phyloP scores from a whole-genome alignment of 2,888 invertebrate genomes.

The Empis stercorea region DNA sequence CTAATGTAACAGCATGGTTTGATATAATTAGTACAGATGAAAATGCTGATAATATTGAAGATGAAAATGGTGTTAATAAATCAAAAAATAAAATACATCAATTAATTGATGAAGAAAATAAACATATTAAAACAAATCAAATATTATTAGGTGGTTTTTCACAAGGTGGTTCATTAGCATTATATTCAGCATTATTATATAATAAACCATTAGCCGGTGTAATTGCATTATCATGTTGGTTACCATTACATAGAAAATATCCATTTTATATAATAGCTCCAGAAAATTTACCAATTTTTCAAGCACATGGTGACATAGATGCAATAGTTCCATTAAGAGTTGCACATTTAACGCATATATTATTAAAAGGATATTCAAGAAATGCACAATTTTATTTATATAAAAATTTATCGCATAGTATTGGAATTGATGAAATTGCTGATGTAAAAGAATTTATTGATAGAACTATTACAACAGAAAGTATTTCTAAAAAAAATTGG shows the following conservation, averaged over 20 bases:
- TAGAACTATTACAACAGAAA: too few relatives aligned
- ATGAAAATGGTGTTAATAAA: constrained; percentile 66
- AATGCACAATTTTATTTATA: background rate
- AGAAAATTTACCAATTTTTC: constrained; percentile 37
- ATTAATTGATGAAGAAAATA: constrained; percentile 60
- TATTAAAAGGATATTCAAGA: background rate
- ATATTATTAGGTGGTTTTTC: constrained; percentile 84
- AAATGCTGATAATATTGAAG: constrained; percentile 64
- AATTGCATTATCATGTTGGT: constrained; percentile 78
- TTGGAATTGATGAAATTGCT: background rate
- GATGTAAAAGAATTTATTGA: too few relatives aligned
- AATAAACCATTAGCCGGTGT: constrained; percentile 68
- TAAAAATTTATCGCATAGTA: background rate
- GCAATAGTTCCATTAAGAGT: background rate
- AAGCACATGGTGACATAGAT: constrained; percentile 1
- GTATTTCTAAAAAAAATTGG: too few relatives aligned
- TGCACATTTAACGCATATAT: background rate
- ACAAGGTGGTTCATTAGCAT: constrained; percentile 85
- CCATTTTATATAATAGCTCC: constrained; percentile 44
- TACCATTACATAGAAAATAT: constrained; percentile 70
- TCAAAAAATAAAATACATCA: constrained; percentile 58
- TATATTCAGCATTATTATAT: constrained; percentile 73
- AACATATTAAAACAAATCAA: constrained; percentile 62
- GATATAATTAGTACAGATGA: constrained; percentile 67
- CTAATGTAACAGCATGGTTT: constrained; percentile 84